Conservation (phyloP, 1,140 invertebrate species). For the Drosophila pseudoananassae region DNA sequence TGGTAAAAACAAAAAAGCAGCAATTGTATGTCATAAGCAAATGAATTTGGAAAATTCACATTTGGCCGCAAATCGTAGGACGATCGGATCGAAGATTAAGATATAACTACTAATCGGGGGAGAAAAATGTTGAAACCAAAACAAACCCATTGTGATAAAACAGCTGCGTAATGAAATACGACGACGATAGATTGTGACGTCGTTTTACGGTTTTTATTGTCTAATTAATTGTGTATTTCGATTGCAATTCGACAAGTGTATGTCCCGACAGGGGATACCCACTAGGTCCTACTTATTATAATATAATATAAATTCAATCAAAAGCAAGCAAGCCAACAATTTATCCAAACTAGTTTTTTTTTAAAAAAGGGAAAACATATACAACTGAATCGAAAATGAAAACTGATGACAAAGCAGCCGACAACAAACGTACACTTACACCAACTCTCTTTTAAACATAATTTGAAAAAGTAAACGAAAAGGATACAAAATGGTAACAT, state of each 20-base stretch:
- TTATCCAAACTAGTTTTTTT: slow-evolving; percentile 57
- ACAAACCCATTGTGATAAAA: slow-evolving; percentile 55
- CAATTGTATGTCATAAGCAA: slow-evolving; percentile 61
- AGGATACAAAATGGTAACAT: slow-evolving; percentile 32
- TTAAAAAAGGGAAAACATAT: slow-evolving; percentile 31
- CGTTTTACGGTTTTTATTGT: slow-evolving; percentile 29
- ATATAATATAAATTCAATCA: slow-evolving; percentile 48
- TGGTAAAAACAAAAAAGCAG: slow-evolving; percentile 37
- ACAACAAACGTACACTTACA: slow-evolving; percentile 23
- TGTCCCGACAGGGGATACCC: slow-evolving; percentile 9
- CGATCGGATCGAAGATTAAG: slow-evolving; percentile 4
- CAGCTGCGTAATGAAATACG: slow-evolving; percentile 50
- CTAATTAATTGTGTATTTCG: slow-evolving; percentile 66
- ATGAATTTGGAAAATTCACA: slow-evolving; percentile 20
- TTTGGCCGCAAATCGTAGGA: slow-evolving; percentile 26
- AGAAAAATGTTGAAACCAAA: slow-evolving; percentile 52
- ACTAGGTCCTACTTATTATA: slow-evolving; percentile 17
- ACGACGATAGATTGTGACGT: slow-evolving; percentile 17
- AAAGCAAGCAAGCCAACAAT: slow-evolving; percentile 56
- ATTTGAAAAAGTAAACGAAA: slow-evolving; percentile 17
- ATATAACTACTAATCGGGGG: slow-evolving; percentile 23
- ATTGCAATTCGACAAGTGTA: slow-evolving; percentile 41
- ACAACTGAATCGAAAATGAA: neutral
- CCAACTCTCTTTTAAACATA: slow-evolving; percentile 18
- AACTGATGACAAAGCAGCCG: slow-evolving; percentile 4